Percentiles rank a stretch among this genome's conserved stretches.
Evolutionary conservation across 2,888 invertebrate species (phyloP).

Genomic region (Eristalinus sepulchralis): DNA sequence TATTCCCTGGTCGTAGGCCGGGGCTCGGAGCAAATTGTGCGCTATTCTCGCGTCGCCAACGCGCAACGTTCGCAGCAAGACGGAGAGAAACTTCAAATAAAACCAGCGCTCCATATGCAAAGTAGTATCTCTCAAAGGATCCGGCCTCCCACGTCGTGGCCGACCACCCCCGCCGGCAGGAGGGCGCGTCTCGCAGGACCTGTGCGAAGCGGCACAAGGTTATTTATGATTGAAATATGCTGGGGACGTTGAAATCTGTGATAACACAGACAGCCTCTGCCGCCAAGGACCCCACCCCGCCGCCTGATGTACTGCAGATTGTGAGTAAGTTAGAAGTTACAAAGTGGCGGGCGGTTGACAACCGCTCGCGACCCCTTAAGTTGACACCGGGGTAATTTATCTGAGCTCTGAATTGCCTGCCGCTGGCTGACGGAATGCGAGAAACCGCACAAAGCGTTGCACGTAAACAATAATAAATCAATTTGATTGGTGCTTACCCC

Average conservation of each 20-base stretch:
- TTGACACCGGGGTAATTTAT: constrained; percentile 63
- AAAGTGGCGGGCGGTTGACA: constrained; percentile 37
- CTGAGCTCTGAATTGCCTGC: constrained; percentile 32
- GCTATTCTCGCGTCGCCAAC: background rate
- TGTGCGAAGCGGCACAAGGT: constrained; percentile 41
- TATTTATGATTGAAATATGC: constrained; percentile 68
- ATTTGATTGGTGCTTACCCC: constrained; percentile 66
- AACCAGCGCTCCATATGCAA: constrained; percentile 61
- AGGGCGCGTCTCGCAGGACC: constrained; percentile 2
- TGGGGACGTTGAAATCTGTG: constrained; percentile 66
- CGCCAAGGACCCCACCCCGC: background rate
- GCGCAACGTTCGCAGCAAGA: background rate
- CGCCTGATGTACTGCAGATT: constrained; percentile 54
- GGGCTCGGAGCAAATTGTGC: constrained; percentile 19
- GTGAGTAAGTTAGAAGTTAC: constrained; percentile 58
- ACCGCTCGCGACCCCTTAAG: constrained; percentile 19
- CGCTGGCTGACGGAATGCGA: constrained; percentile 44
- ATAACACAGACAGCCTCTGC: constrained; percentile 62
- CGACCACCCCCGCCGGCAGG: background rate
- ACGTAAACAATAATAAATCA: constrained; percentile 71
- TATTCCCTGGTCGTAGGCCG: constrained; percentile 25
- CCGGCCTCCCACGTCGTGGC: background rate
- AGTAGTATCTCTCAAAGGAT: constrained; percentile 40
- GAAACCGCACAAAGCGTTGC: constrained; percentile 32
- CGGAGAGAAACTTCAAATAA: constrained; percentile 11